Base-by-base conservation (phyloP, 2,888 invertebrate genomes). In the Deroplatys truncata region DNA sequence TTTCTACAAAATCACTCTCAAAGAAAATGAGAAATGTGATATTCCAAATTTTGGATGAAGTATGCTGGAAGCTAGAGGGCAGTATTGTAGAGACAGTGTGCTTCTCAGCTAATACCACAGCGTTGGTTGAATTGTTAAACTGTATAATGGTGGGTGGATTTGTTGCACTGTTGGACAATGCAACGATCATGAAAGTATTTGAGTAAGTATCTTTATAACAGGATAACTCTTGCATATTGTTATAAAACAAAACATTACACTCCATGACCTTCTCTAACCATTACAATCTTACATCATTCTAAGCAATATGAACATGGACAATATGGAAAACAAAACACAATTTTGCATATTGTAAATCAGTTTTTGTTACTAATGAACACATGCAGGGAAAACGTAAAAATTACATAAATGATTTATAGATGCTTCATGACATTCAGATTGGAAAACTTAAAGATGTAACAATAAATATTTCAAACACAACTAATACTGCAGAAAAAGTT, bases 11-110 rank as follows among this genome's bases (percentile, higher is more conserved):
- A 85, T 84, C 83, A n/a, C 85, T 85, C 16, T 89, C 90, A 7
- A 90, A 88, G 86, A 91, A 90, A 85, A 89, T 90, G 84, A 91
- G 90, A 89, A 89, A 88, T 82, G 86, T 91, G 29, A 91, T 91
- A 82, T 90, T 88, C 49, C 91, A 91, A 49, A 89, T 91, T 25
- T 85, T 91, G n/a, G 91, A 91, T 83, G 91, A 91, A 84, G 84
- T 90, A n/a, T 88, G 90, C 35, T 31, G 85, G 10, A 86, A 85
- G 56, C 29, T 91, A 72, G 88, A 90, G 84, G 89, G 88, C 85
- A 91, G 88, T 89, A 89, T 91, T 84, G 28, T 90, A 25, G 90
- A 91, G 56, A 89, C 90, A 35, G 85, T 90, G 9, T 82, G 89
- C 49, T 85, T 91, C 29, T 89, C 90, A 43, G 84, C 89, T 10